phyloP scores from a whole-genome alignment of 92 coral and sea anemone genomes.

The Micromussa lordhowensis region DNA sequence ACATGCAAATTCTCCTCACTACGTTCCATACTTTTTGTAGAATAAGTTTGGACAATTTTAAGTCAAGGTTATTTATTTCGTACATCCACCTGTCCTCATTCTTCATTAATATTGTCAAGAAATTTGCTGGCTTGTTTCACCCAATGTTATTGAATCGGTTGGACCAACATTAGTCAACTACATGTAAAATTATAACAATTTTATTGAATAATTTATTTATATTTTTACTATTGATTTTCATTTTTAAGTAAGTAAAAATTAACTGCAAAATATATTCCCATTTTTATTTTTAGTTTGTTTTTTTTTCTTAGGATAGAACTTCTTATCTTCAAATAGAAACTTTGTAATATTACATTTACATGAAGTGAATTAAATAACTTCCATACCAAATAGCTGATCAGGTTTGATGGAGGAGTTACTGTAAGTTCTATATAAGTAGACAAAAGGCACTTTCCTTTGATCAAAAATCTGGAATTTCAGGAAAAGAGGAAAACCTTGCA shows the following conservation, averaged over 20 bases:
- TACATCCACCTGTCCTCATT: background rate
- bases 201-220: background rate
- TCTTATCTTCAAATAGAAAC: background rate
- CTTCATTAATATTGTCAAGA: background rate
- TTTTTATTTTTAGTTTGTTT: background rate
- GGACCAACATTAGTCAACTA: background rate
- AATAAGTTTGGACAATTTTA: no score
- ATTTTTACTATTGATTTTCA: background rate
- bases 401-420: background rate
- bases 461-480: no score
- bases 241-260: background rate
- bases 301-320: background rate
- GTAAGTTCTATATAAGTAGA: background rate
- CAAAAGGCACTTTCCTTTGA: no score
- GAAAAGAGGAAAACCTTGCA: no score
- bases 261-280: background rate
- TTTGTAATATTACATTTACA: slow-evolving; percentile 9
- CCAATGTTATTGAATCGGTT: background rate
- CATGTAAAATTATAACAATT: no score
- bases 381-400: background rate
- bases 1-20: background rate
- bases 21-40: background rate
- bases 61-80: no score
- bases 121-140: background rate
- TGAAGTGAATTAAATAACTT: slow-evolving; percentile 35